phyloP scores from a whole-genome alignment of 2,888 invertebrate species.

The Ornithoptera priamus region DNA sequence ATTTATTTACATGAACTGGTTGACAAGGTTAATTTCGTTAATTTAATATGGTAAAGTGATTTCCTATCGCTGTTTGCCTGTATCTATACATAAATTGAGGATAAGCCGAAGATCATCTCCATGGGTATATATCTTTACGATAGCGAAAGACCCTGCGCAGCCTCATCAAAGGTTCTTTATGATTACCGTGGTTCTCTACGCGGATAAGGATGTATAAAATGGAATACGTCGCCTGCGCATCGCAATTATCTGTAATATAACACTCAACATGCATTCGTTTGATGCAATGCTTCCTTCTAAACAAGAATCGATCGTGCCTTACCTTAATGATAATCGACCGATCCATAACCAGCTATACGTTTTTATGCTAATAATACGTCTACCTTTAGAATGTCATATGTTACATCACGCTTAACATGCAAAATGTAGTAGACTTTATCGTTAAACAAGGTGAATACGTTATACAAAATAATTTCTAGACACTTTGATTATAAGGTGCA shows the following conservation, averaged over 20 bases:
- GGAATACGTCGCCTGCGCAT: not conserved
- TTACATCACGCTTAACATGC: slow-evolving; percentile 14
- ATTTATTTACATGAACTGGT: not conserved
- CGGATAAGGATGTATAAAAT: not conserved
- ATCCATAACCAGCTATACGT: slow-evolving; percentile 17
- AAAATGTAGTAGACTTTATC: slow-evolving; percentile 9
- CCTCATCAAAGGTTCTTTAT: too few relatives aligned
- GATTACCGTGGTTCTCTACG: too few relatives aligned
- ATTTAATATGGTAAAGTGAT: too few relatives aligned
- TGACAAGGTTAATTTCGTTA: too few relatives aligned
- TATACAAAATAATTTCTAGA: not conserved
- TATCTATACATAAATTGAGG: not conserved
- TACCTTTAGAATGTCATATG: slow-evolving; percentile 23
- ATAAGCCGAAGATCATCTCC: not conserved
- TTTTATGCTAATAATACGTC: slow-evolving; percentile 22
- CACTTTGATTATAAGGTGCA: not conserved
- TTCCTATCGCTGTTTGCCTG: not conserved
- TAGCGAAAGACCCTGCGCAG: too few relatives aligned
- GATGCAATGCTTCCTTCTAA: slow-evolving; percentile 22
- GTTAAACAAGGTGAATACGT: not conserved
- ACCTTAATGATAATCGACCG: slow-evolving; percentile 25
- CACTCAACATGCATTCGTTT: slow-evolving; percentile 4
- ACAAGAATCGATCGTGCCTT: slow-evolving; percentile 19
- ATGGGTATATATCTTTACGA: not conserved
- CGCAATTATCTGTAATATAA: not conserved